Base-by-base conservation (phyloP, 1,140 invertebrate genomes). In the Meloidogyne chitwoodi region DNA sequence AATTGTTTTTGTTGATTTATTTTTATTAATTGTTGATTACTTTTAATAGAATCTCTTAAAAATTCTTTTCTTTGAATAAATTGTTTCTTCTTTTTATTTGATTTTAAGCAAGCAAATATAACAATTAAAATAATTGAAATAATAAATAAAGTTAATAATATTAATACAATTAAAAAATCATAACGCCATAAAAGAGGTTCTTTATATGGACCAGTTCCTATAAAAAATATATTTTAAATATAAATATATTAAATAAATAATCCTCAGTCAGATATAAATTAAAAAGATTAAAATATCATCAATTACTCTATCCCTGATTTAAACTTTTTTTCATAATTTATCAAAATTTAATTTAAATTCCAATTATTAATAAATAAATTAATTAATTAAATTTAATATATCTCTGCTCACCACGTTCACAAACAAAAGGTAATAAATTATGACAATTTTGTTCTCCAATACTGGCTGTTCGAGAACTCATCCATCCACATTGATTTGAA, bases 401-500 rank as follows among this genome's bases (percentile, higher is more conserved):
- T 31, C 14, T 48, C 62, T 68, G 10, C 24, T 34, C 61, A 77
- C 84, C 84, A 72, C 77, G 81, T 73, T 86, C 85, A 71, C 85
- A 86, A 12, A 86, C 80, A 74, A 86, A 86, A 44, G 85, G 85
- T 26, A 86, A 61, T 29, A 87, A 72, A n/a, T 80, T 74, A 38
- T 85, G 79, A 69, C 85, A 85, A 77, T 86, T 86, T 24, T 81
- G 79, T 38, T 75, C 63, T 26, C 77, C 82, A 61, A 87, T 83
- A 41, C 44, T 75, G 0, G 67, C 77, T 2, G 82, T 83, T 68
- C 81, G 63, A 14, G 77, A 76, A 29, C 69, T 75, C 74, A 86
- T 74, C 79, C 79, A 82, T 38, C 85, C 85, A 66, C 85, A 86
- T 68, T 86, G 85, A 63, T 81, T 85, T 44, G 84, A 83, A 14